Percentiles rank a stretch among this genome's conserved stretches.
Conservation (phyloP, 2,797 vertebrate genomes). For the Enoplosus armatus region DNA sequence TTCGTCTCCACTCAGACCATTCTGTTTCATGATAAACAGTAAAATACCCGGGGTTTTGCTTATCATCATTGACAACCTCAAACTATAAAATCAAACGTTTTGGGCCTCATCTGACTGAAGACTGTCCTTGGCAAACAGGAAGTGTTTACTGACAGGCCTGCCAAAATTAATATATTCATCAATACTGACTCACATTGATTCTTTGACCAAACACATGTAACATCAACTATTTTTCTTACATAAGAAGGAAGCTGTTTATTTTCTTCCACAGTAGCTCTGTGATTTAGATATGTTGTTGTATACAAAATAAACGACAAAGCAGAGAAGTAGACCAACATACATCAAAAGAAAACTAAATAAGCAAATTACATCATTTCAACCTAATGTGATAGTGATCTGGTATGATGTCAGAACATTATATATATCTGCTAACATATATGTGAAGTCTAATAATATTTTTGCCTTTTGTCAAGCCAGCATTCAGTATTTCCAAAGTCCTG, state of each 20-base stretch:
- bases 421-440: conserved; percentile 25
- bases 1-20: no score
- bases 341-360: conserved; percentile 32
- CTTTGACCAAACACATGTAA: not conserved
- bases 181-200: not conserved
- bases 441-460: conserved; percentile 32
- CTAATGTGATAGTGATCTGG: conserved; percentile 40
- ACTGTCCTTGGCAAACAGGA: not conserved
- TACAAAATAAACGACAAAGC: conserved; percentile 50
- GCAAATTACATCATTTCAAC: conserved; percentile 22
- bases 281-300: conserved; percentile 29
- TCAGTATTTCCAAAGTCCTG: conserved; percentile 19
- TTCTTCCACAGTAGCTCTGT: conserved; percentile 46
- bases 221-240: not conserved
- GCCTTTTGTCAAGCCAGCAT: conserved; percentile 5
- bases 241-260: conserved; percentile 69
- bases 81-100: not conserved
- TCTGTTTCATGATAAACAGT: no score
- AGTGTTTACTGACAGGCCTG: not conserved
- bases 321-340: conserved; percentile 20
- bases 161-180: not conserved
- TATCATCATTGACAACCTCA: not conserved
- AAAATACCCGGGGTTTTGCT: not conserved
- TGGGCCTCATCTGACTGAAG: not conserved
- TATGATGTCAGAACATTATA: conserved; percentile 25